These are phyloP conservation scores for Rattus rattus DNA, from an alignment of 2,113 vertebrate genomes.

Conservation along the genomic window DNA sequence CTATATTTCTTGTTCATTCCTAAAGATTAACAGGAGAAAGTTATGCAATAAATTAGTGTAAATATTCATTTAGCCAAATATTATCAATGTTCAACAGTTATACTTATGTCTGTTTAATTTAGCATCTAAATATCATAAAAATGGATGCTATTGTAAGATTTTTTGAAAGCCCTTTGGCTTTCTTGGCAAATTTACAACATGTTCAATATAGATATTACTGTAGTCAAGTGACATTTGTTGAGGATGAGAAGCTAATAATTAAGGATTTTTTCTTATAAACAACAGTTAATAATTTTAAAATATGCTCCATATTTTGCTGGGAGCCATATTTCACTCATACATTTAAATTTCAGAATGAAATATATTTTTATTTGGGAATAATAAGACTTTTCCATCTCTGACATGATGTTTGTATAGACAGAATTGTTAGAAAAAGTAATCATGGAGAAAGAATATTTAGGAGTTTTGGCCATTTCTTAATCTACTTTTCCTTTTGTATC, in stretches of 20 bases:
- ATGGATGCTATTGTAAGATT: neutral
- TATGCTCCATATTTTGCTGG: neutral
- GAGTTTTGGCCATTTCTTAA: neutral
- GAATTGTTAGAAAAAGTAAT: neutral
- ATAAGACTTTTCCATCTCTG: neutral
- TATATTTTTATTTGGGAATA: slow-evolving; percentile 30
- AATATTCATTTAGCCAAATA: neutral
- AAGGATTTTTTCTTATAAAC: slow-evolving; percentile 20
- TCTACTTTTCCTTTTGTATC: neutral
- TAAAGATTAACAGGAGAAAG: neutral
- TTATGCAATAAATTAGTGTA: neutral
- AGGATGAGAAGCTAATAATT: slow-evolving; percentile 19
- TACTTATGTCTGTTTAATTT: neutral
- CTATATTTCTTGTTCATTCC: neutral
- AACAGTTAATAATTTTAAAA: slow-evolving; percentile 27
- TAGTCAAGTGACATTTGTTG: slow-evolving; percentile 18
- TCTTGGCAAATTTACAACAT: slow-evolving; percentile 3
- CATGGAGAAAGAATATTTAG: neutral
- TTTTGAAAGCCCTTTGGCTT: neutral
- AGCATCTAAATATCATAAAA: neutral
- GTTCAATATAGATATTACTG: neutral
- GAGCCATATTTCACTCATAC: neutral
- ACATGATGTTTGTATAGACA: neutral
- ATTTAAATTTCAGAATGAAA: neutral
- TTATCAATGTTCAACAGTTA: neutral